These are phyloP conservation scores for Cosmia pyralina DNA, from an alignment of 2,888 invertebrate genomes.

Conservation along the genomic window DNA sequence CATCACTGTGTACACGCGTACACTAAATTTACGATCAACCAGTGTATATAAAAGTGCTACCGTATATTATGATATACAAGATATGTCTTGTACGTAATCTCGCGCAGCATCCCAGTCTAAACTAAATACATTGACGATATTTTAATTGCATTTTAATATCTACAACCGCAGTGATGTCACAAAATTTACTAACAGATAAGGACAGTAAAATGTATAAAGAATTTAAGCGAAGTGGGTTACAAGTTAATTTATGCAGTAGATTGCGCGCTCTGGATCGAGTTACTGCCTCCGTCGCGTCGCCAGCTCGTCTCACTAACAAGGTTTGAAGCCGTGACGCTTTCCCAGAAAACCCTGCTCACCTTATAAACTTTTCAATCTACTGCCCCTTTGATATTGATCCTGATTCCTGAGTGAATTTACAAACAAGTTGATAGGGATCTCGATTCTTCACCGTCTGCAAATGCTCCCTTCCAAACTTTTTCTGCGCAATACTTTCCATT, in stretches of 20 bases:
- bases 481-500: slow-evolving; percentile 25
- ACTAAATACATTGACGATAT: slow-evolving; percentile 47
- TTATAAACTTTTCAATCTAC: slow-evolving; percentile 51
- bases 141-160: slow-evolving; percentile 64
- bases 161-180: slow-evolving; percentile 72
- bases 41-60: slow-evolving; percentile 38
- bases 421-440: slow-evolving; percentile 21
- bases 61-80: too few relatives aligned
- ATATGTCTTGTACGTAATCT: slow-evolving; percentile 42
- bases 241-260: slow-evolving; percentile 66
- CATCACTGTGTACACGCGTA: slow-evolving; percentile 62
- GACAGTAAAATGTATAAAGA: slow-evolving; percentile 51
- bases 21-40: slow-evolving; percentile 33
- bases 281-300: slow-evolving; percentile 48
- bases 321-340: slow-evolving; percentile 44
- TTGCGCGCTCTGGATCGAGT: slow-evolving; percentile 61
- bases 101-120: slow-evolving; percentile 48
- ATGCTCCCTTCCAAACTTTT: slow-evolving; percentile 13
- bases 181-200: slow-evolving; percentile 60
- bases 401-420: slow-evolving; percentile 42
- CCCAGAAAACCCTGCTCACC: slow-evolving; percentile 40
- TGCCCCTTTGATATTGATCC: slow-evolving; percentile 28
- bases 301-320: slow-evolving; percentile 55
- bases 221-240: slow-evolving; percentile 59
- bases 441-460: slow-evolving; percentile 14